Evolutionary conservation across 2,113 vertebrate genomes (phyloP), one percentile per base, ranked within the genome.

Genomic region (Diphyllodes magnificus): DNA sequence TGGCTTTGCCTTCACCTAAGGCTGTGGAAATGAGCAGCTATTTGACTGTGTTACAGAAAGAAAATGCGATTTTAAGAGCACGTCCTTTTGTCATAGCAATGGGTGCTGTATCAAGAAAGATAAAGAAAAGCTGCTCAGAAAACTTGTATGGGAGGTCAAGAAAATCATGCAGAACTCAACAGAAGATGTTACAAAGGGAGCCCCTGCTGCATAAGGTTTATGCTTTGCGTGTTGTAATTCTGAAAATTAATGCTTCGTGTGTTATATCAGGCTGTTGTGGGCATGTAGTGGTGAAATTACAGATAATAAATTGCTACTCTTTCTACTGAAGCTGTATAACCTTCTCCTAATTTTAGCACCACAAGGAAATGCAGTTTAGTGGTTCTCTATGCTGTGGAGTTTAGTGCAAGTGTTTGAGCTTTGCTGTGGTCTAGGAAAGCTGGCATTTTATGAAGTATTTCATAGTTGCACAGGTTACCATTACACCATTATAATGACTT

Each of bases 371-470:
- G 47, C 56, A 82, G 2, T 79, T 81, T 65, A 82, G 18, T 82
- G 82, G 35, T 76, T 92, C 76, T 88, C 68, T 72, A 1, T 61
- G 50, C 85, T 68, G 2, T 15, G 18, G 79, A 90, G 56, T 92
- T 96, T 21, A 92, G 59, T 42, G 11, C 44, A 76, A 92, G 59
- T 91, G 60, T 88, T 85, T 92, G 25, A 95, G 63, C 82, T 91
- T 92, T 28, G 22, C 47, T 72, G 63, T 91, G 68, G 57, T 73
- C 69, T 69, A n/a, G 66, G 88, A 70, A 91, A 96, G 50, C 70
- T 85, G 79, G 27, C 66, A 82, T 86, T 96, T 88, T 75, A 80
- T 72, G 85, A 88, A 81, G 49, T 42, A n/a, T 91, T 93, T 87
- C 31, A 47, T 84, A 91, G 94, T 81, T 86, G 80, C 33, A 79